Conservation (phyloP, 2,797 vertebrate species). For the Cyclopterus lumpus region DNA sequence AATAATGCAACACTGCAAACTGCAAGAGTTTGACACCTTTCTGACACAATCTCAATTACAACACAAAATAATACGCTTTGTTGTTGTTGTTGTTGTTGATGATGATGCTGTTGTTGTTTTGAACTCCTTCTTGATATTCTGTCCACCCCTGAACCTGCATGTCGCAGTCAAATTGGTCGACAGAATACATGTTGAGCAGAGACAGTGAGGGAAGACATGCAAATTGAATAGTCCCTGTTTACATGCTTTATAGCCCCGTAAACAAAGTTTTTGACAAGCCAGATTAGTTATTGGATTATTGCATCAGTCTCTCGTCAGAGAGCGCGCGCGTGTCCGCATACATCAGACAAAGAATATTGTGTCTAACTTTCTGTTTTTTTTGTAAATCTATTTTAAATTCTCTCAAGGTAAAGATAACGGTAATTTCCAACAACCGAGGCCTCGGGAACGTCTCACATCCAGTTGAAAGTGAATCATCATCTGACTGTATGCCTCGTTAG, state of each 20-base stretch:
- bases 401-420: neutral
- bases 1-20: neutral
- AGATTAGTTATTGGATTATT: neutral
- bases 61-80: neutral
- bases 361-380: neutral
- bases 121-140: neutral
- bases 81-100: too few relatives aligned
- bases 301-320: neutral
- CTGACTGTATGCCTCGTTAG: constrained; percentile 76
- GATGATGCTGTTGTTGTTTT: neutral
- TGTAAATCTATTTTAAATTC: too few relatives aligned
- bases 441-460: neutral
- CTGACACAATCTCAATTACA: neutral
- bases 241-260: neutral
- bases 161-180: neutral
- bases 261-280: neutral
- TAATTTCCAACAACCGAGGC: neutral
- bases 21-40: neutral
- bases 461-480: constrained; percentile 57
- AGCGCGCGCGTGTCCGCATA: neutral
- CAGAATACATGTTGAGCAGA: neutral
- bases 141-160: neutral
- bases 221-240: neutral
- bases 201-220: neutral
- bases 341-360: neutral